Evolutionary conservation across 64 coral and sea anemone genomes (phyloP), one percentile per base, ranked within the genome.

Genomic region (Actinia equina): DNA sequence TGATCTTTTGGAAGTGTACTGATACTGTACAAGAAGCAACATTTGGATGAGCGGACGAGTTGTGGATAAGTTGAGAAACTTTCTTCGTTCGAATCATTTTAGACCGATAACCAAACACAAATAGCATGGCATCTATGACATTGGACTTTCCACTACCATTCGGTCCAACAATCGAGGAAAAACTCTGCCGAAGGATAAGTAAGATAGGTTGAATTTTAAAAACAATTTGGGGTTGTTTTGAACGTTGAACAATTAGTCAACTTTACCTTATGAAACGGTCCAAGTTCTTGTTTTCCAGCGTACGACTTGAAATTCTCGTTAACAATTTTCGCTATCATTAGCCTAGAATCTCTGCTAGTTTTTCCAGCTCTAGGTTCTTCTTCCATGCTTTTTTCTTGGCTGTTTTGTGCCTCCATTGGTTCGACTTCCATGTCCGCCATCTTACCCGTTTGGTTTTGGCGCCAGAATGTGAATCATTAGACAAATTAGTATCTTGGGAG

Each of bases 131-230:
- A 86, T 99, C 97, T 57, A 99, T 99, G 8, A 99, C 97, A 65
- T 99, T 99, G 18, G 97, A 99, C 90, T 99, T 99, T 4, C 97
- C 97, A 77, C 97, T 99, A 41, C 97, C 97, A 77, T 99, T 99
- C 44, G 97, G 97, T 13, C 97, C 97, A 88, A 99, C 97, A 83
- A 99, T 99, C 43, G 97, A 99, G 7, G 93, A 93, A 89, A 99
- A 99, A 65, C 89, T 93, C 97, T 99, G 93, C 20, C 42, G 63
- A 84, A 61, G 12, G 60, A 77, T 26, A 60, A 17, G 62, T 37
- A 60, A 15, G 20, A 54, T 59, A 85, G 22, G 54, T 61, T 2
- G 53, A 42, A 11, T 85, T 55, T 85, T 23, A 17, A 85, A 85
- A 8, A 61, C 22, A 60, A 30, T 51, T 23, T 30, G 44, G 18